These are phyloP conservation scores for Enhydra lutris DNA, from an alignment of 2,113 vertebrate species.

Conservation along the genomic window DNA sequence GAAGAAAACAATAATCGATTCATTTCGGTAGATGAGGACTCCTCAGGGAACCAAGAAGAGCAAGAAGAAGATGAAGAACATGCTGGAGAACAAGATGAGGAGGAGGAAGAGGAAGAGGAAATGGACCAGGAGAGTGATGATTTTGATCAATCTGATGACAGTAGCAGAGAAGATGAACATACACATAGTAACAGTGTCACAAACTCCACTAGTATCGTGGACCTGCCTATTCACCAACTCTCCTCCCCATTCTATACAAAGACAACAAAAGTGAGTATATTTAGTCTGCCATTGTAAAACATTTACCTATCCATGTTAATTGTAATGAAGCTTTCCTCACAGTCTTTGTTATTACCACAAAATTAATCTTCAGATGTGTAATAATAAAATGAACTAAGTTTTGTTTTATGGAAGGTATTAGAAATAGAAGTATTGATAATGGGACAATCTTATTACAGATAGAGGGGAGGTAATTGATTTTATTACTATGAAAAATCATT, in stretches of 20 bases:
- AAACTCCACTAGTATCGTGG: constrained; percentile 89
- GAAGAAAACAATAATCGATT: constrained; percentile 89
- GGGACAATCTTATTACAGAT: neutral
- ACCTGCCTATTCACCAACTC: constrained; percentile 87
- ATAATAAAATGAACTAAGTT: constrained; percentile 3
- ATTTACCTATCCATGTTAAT: neutral
- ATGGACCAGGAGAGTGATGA: constrained; percentile 99
- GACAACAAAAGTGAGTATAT: constrained; percentile 91
- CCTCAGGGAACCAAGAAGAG: constrained; percentile 83
- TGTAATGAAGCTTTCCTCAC: neutral
- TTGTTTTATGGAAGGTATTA: constrained; percentile 7
- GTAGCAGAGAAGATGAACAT: constrained; percentile 92
- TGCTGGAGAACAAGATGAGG: constrained; percentile 88
- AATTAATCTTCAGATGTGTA: neutral
- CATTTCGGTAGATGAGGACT: constrained; percentile 84
- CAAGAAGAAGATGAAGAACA: constrained; percentile 89
- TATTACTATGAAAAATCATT: constrained; percentile 25
- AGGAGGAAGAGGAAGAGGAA: constrained; percentile 93
- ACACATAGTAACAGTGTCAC: constrained; percentile 89
- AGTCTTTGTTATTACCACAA: neutral
- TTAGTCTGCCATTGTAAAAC: neutral
- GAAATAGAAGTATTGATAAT: neutral
- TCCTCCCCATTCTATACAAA: constrained; percentile 89
- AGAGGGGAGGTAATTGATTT: neutral
- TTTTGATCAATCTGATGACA: constrained; percentile 96